A percentile compares a stretch with the other conserved stretches of the same genome.
These are phyloP conservation scores for Solen grandis DNA, from an alignment of 1,140 invertebrate species.

Conservation along the genomic window DNA sequence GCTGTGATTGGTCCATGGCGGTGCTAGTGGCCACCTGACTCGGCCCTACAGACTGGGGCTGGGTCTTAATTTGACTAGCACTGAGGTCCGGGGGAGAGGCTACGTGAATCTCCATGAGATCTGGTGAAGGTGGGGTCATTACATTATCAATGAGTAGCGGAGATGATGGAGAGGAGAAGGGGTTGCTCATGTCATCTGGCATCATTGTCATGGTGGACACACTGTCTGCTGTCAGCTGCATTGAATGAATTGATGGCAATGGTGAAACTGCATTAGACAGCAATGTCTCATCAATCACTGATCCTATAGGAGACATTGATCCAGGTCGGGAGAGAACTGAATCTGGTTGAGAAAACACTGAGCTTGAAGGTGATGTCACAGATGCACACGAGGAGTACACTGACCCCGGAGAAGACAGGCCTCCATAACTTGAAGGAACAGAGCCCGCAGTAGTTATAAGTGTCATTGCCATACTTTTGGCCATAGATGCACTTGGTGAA, in stretches of 20 bases:
- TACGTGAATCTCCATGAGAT: conserved; percentile 69
- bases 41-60: conserved; percentile 1
- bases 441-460: neutral
- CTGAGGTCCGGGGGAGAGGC: conserved; percentile 24
- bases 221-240: conserved; percentile 66
- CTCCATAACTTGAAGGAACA: conserved; percentile 1
- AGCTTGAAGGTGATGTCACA: conserved; percentile 16
- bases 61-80: too few species aligned
- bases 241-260: conserved; percentile 51
- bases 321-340: conserved; percentile 36
- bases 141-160: conserved; percentile 64
- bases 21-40: conserved; percentile 62
- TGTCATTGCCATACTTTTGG: neutral
- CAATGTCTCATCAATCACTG: conserved; percentile 51
- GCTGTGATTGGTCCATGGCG: conserved; percentile 71
- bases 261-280: conserved; percentile 42
- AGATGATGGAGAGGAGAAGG: conserved; percentile 65
- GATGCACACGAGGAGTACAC: conserved; percentile 12
- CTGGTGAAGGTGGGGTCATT: conserved; percentile 71
- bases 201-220: conserved; percentile 63
- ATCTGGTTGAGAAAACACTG: neutral
- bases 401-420: conserved; percentile 31
- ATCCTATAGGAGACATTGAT: conserved; percentile 44
- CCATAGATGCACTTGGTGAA: conserved; percentile 13
- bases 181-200: conserved; percentile 69